Evolutionary conservation across 2,888 invertebrate genomes (phyloP).

Genomic region (Idaea straminata): DNA sequence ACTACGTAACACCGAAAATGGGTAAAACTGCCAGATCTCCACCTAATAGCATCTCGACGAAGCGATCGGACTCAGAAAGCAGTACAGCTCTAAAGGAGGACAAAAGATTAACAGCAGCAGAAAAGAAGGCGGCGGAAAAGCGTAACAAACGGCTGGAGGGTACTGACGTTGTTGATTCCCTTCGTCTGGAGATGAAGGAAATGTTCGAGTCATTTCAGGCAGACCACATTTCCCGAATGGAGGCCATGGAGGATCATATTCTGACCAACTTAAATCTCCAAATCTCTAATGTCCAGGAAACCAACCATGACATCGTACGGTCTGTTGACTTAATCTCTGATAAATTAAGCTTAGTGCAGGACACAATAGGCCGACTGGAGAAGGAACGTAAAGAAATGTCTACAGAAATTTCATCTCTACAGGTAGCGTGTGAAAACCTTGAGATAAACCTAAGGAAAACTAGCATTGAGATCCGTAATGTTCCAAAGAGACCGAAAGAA

Average conservation of each 20-base stretch:
- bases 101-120: too few relatives aligned
- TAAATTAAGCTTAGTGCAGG: not conserved
- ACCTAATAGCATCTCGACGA: too few relatives aligned
- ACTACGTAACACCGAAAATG: too few relatives aligned
- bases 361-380: slow-evolving; percentile 3
- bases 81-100: too few relatives aligned
- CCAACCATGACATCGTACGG: slow-evolving; percentile 7
- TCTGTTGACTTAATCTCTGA: slow-evolving; percentile 6
- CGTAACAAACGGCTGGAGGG: too few relatives aligned
- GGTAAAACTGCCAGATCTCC: too few relatives aligned
- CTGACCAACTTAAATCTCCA: too few relatives aligned
- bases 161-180: too few relatives aligned
- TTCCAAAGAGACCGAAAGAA: slow-evolving; percentile 5
- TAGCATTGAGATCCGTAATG: slow-evolving; percentile 7
- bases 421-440: not conserved
- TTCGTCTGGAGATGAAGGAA: too few relatives aligned
- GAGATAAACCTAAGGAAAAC: slow-evolving; percentile 3
- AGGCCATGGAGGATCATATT: not conserved
- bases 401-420: slow-evolving; percentile 2
- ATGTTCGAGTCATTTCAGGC: not conserved
- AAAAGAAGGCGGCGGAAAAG: too few relatives aligned
- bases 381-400: slow-evolving; percentile 2
- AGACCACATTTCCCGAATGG: not conserved
- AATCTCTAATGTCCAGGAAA: not conserved
- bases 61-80: too few relatives aligned